Evolutionary conservation across 2,888 invertebrate species (phyloP), one percentile per base, ranked within the genome.

Genomic region (Alentia gelatinosa): DNA sequence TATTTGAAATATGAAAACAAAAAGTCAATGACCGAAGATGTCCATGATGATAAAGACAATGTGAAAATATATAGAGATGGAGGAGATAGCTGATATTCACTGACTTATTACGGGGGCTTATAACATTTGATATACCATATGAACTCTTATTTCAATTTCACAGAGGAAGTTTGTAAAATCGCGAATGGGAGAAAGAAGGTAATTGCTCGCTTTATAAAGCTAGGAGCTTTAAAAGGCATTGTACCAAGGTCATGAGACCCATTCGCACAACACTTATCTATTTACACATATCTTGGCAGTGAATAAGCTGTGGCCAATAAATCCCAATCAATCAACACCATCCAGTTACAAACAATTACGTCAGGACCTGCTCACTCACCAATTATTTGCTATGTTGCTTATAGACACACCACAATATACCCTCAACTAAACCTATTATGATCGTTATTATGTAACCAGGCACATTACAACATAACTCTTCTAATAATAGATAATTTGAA

Each of bases 241-340:
- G 9, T 47, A 19, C 47, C 19, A 7, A 47, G 19, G 47, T 47
- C 47, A 47, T 19, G 19, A 47, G 7, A 47, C 47, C 5, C 30
- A 30, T 68, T 26, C 12, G 5, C 30, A 68, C 68, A 68, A 68
- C 68, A 68, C 30, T 68, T 26, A 68, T 26, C 12, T 30, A 26
- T 68, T 30, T 68, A n/a, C 30, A 68, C 68, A 68, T 30, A 68
- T 68, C 68, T 30, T 68, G 68, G 68, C 68, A 68, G 68, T 68
- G 68, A 30, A 30, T 68, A 30, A 30, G 68, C 30, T 26, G 26
- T 68, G 30, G 12, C 68, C 30, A 68, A 68, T 30, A 68, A 19
- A 26, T 4, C 26, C 26, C 26, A 68, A 56, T 12, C 56, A 56
- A 56, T 56, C 30, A 26, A 4, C 1, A 63, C 63, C 15, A n/a